These are phyloP conservation scores for Tenthredo scrophulariae DNA, from an alignment of 2,888 invertebrate genomes.

Conservation along the genomic window DNA sequence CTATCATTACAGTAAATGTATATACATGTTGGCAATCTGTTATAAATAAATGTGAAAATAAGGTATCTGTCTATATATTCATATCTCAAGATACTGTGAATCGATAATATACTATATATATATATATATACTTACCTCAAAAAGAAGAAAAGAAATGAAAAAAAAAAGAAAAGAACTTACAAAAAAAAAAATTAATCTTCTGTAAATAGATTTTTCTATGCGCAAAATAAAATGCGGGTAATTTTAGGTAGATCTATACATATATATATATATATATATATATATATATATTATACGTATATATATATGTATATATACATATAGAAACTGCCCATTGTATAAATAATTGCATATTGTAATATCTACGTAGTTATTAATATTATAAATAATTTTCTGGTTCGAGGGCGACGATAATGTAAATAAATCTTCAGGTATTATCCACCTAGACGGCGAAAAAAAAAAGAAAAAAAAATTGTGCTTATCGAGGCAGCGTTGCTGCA, in stretches of 20 bases:
- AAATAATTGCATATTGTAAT: constrained; percentile 45
- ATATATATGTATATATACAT: constrained; percentile 22
- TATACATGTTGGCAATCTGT: too few species aligned
- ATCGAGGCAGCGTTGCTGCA: not conserved
- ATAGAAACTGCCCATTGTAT: constrained; percentile 52
- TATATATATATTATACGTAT: constrained; percentile 2
- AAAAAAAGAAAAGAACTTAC: constrained; percentile 69
- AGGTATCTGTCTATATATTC: not conserved
- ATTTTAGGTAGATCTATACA: constrained; percentile 31
- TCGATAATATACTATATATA: constrained; percentile 7
- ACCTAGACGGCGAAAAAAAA: not conserved
- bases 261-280: constrained; percentile 21
- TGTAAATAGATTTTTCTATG: constrained; percentile 71
- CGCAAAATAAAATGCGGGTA: constrained; percentile 50
- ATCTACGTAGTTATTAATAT: constrained; percentile 26
- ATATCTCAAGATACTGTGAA: not conserved
- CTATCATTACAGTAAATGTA: not conserved
- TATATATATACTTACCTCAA: not conserved
- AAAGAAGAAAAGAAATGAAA: constrained; percentile 63
- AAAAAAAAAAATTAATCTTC: constrained; percentile 68
- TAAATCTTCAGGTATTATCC: not conserved
- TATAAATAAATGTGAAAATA: not conserved
- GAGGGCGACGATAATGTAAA: not conserved
- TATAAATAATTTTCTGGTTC: not conserved
- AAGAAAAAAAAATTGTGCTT: not conserved